phyloP scores from a whole-genome alignment of 2,113 vertebrate genomes.

The Ondatra zibethicus region DNA sequence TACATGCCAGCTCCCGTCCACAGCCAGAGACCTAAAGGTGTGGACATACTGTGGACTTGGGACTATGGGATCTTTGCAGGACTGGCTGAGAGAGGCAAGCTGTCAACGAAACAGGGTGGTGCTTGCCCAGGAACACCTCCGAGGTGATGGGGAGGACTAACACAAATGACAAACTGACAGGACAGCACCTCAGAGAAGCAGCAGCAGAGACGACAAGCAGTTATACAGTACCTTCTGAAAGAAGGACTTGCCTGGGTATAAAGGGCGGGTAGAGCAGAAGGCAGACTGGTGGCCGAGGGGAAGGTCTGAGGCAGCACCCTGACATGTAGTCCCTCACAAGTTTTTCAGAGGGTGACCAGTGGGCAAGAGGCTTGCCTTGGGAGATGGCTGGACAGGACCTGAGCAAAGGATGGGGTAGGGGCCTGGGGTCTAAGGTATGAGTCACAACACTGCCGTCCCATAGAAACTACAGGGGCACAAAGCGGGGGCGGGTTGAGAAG shows the following conservation, averaged over 20 bases:
- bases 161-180: fast-evolving
- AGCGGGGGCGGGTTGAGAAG: background rate
- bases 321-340: fast-evolving
- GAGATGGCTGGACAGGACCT: fast-evolving
- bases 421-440: background rate
- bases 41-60: background rate
- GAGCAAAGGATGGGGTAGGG: fast-evolving
- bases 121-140: fast-evolving
- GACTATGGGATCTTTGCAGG: too few relatives aligned
- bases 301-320: background rate
- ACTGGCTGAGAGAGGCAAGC: background rate
- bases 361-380: too few relatives aligned
- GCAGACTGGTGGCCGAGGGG: too few relatives aligned
- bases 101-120: too few relatives aligned
- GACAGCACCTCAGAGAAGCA: fast-evolving
- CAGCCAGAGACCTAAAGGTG: background rate
- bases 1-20: background rate
- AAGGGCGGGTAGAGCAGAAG: fast-evolving
- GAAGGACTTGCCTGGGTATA: background rate
- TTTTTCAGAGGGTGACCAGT: fast-evolving
- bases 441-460: background rate
- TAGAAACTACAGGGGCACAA: background rate
- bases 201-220: fast-evolving
- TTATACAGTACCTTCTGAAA: fast-evolving
- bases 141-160: fast-evolving